Evolutionary conservation across 2,113 vertebrate genomes (phyloP).

Genomic region (Orthonyx spaldingii): DNA sequence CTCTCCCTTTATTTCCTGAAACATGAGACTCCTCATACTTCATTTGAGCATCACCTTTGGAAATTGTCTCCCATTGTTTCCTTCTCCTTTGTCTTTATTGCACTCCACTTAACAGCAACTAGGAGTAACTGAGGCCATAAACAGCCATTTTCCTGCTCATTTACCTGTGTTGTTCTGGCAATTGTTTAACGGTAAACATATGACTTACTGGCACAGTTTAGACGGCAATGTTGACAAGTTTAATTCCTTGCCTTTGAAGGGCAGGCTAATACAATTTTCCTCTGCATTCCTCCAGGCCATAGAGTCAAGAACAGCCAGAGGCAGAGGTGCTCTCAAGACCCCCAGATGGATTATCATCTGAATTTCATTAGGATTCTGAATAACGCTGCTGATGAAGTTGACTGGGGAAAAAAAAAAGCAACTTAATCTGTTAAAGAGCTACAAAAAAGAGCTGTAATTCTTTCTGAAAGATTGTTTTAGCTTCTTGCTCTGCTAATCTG

Average conservation of each 20-base stretch:
- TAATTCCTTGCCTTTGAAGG: not conserved
- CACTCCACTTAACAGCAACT: not conserved
- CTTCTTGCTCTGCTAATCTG: not conserved
- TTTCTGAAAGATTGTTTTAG: slow-evolving; percentile 7
- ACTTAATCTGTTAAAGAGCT: not conserved
- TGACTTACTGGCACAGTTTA: not conserved
- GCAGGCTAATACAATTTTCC: not conserved
- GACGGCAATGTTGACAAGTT: not conserved
- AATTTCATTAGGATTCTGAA: slow-evolving; percentile 28
- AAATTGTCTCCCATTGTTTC: not conserved
- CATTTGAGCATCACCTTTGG: not conserved
- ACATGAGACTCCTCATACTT: not conserved
- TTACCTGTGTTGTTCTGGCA: not conserved
- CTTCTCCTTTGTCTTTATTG: not conserved
- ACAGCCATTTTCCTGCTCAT: not conserved
- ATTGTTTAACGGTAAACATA: not conserved
- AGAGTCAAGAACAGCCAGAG: not conserved
- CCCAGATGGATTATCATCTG: not conserved
- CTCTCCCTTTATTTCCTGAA: not conserved
- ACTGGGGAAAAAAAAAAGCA: not conserved
- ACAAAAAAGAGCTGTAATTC: not conserved
- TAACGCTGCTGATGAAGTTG: not conserved
- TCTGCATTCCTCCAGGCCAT: not conserved
- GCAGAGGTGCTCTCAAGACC: not conserved
- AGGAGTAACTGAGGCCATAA: not conserved